Conservation (phyloP, 2,113 vertebrate species). For the Bubo scandiacus region DNA sequence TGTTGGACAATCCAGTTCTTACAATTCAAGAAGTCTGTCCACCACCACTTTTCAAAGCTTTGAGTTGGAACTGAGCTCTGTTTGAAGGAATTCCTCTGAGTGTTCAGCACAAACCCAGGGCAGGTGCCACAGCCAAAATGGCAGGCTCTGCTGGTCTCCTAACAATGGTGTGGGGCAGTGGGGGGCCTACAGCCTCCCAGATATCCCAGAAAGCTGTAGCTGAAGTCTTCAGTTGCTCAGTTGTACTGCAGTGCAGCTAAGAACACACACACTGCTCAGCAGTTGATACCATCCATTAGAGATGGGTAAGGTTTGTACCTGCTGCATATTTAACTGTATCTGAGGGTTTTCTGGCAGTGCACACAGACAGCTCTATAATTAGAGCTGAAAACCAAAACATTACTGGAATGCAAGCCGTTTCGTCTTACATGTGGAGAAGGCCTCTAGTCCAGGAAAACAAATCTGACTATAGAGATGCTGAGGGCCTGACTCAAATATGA, state of each 20-base stretch:
- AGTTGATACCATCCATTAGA: background rate
- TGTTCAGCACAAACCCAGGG: background rate
- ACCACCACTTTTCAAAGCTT: background rate
- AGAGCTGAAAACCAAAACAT: background rate
- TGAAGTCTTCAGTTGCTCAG: background rate
- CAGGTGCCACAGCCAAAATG: background rate
- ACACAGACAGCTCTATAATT: background rate
- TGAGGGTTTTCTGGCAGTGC: background rate
- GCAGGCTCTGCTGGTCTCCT: background rate
- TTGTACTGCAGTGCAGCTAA: background rate
- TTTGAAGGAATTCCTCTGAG: background rate
- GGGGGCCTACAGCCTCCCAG: background rate
- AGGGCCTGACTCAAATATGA: background rate
- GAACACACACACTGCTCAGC: background rate
- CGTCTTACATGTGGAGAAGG: background rate
- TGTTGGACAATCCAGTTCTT: background rate
- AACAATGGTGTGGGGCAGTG: background rate
- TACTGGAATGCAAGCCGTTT: background rate
- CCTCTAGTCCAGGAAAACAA: background rate
- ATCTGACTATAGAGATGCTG: background rate
- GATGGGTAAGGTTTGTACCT: background rate
- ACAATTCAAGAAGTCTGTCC: background rate
- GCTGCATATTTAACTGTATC: background rate
- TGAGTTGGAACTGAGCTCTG: background rate
- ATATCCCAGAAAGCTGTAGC: background rate